Evolutionary conservation across 1,140 invertebrate species (phyloP).

Genomic region (Saccostrea echinata): DNA sequence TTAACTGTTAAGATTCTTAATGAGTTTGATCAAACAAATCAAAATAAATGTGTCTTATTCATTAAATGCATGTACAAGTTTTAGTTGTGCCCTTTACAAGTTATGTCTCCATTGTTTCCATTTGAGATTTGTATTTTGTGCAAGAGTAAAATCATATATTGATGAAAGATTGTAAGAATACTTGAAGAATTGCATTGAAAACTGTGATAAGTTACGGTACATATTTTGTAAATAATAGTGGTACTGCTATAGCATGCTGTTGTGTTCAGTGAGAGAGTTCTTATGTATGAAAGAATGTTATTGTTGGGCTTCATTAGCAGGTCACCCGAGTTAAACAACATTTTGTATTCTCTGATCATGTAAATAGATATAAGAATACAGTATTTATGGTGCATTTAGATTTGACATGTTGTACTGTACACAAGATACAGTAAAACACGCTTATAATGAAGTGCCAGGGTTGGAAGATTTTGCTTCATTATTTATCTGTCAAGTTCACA

Average conservation of each 20-base stretch:
- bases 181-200: background rate
- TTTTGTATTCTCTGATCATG: background rate
- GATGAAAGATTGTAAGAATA: background rate
- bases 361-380: background rate
- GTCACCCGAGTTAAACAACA: no score
- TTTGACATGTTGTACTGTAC: background rate
- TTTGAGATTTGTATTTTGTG: constrained; percentile 23
- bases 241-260: background rate
- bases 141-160: background rate
- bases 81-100: background rate
- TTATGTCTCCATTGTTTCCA: background rate
- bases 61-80: background rate
- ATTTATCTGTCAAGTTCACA: no score
- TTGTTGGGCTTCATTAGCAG: background rate
- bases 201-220: constrained; percentile 12
- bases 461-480: no score
- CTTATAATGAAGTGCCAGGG: no score
- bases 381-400: constrained; percentile 21
- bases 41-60: background rate
- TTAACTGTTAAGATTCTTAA: background rate
- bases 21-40: background rate
- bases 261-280: background rate
- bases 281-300: background rate
- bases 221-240: background rate
- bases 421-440: no score